A percentile compares a stretch with the other conserved stretches of the same genome.
These are phyloP conservation scores for Calliphora vicina DNA, from an alignment of 1,140 invertebrate genomes.

Conservation along the genomic window DNA sequence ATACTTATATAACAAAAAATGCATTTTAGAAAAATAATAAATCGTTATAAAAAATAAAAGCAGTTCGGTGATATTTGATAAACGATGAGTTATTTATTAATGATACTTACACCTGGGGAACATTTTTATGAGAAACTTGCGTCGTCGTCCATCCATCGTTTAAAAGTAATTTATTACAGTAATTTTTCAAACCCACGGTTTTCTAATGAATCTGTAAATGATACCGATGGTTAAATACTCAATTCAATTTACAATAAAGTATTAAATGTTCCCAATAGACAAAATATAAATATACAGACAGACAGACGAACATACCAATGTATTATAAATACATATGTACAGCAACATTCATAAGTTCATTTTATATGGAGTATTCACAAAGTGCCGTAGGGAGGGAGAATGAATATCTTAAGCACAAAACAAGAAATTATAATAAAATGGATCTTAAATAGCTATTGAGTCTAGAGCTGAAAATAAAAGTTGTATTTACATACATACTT, in stretches of 20 bases:
- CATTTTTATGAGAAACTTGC: not conserved
- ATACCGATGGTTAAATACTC: not conserved
- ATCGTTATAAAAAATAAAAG: not conserved
- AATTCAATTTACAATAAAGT: not conserved
- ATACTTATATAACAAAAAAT: no score
- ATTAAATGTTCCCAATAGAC: not conserved
- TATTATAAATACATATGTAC: no score
- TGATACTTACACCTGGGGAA: slow-evolving; percentile 25
- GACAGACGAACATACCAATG: no score
- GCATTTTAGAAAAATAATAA: not conserved
- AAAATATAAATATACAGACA: no score
- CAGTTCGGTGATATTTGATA: slow-evolving; percentile 19
- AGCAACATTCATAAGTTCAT: no score
- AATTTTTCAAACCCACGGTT: slow-evolving; percentile 12
- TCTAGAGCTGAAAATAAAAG: no score
- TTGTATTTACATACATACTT: no score
- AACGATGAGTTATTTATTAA: slow-evolving; percentile 32
- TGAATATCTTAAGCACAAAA: no score
- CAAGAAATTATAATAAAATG: no score
- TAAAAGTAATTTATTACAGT: slow-evolving; percentile 4
- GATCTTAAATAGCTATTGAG: no score
- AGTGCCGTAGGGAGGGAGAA: no score
- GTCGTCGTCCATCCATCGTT: not conserved
- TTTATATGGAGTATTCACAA: no score
- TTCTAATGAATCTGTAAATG: slow-evolving; percentile 19